phyloP scores from a whole-genome alignment of 2,888 invertebrate species.

The Rhabditoides inermis region DNA sequence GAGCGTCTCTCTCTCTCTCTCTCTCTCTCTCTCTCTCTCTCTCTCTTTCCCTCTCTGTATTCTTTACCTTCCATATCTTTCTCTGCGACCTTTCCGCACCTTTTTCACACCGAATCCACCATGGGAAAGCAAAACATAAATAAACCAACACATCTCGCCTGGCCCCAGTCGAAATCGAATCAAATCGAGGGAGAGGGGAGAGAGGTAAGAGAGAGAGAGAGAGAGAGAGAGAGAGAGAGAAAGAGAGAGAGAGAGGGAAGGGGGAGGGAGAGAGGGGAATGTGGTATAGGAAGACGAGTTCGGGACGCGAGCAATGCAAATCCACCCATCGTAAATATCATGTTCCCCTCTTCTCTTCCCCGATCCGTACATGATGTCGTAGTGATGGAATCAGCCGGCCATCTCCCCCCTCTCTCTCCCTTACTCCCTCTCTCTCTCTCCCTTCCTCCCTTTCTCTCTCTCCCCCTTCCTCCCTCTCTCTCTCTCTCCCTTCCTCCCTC shows the following conservation, averaged over 20 bases:
- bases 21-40: neutral
- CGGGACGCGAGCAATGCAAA: neutral
- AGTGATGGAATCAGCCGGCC: too few relatives aligned
- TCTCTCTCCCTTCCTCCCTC: neutral
- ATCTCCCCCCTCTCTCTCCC: neutral
- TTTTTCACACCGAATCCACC: too few relatives aligned
- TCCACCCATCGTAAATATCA: neutral
- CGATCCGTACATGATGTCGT: too few relatives aligned
- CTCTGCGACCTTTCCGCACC: neutral
- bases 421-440: neutral
- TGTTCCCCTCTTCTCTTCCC: too few relatives aligned
- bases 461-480: neutral
- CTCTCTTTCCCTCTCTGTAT: neutral
- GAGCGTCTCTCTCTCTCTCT: neutral
- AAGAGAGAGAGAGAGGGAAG: neutral
- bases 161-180: too few relatives aligned
- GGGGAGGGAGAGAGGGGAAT: neutral
- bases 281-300: neutral
- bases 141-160: too few relatives aligned
- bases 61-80: constrained; percentile 1
- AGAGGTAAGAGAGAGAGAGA: neutral
- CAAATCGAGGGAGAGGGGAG: constrained; percentile 1
- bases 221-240: neutral
- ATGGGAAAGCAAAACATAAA: too few relatives aligned
- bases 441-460: neutral